phyloP scores from a whole-genome alignment of 2,888 invertebrate species.

The Agonopterix heracliana region DNA sequence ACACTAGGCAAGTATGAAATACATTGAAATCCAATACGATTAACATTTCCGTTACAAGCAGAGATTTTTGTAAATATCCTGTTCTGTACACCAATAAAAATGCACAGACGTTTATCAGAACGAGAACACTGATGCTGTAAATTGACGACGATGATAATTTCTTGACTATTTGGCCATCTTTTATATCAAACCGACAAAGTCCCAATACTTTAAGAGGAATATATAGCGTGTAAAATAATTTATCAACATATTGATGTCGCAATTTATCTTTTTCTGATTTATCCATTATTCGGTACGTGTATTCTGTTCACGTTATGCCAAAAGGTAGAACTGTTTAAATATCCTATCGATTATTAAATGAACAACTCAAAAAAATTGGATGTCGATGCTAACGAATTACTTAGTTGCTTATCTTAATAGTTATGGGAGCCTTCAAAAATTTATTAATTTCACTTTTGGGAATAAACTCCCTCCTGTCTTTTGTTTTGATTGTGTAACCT shows the following conservation, averaged over 20 bases:
- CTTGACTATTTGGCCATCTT: slow-evolving; percentile 29
- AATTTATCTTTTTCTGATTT: slow-evolving; percentile 19
- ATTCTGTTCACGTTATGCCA: too few relatives aligned
- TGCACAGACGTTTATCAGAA: slow-evolving; percentile 19
- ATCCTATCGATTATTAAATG: too few relatives aligned
- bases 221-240: slow-evolving; percentile 21
- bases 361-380: too few relatives aligned
- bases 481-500: too few relatives aligned
- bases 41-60: slow-evolving; percentile 34
- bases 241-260: slow-evolving; percentile 28
- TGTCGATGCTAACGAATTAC: too few relatives aligned
- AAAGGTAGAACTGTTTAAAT: too few relatives aligned
- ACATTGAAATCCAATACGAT: slow-evolving; percentile 28
- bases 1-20: slow-evolving; percentile 28
- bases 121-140: slow-evolving; percentile 24
- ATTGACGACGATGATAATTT: slow-evolving; percentile 22
- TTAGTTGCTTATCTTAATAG: too few relatives aligned
- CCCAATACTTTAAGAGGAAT: slow-evolving; percentile 29
- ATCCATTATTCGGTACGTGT: slow-evolving; percentile 11
- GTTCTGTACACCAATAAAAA: slow-evolving; percentile 28
- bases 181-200: slow-evolving; percentile 37
- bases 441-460: too few relatives aligned
- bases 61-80: slow-evolving; percentile 18
- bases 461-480: too few relatives aligned
- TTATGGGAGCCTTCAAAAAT: too few relatives aligned